phyloP scores from a whole-genome alignment of 35 echinoderm and acorn worm species.

The Eucidaris tribuloides region DNA sequence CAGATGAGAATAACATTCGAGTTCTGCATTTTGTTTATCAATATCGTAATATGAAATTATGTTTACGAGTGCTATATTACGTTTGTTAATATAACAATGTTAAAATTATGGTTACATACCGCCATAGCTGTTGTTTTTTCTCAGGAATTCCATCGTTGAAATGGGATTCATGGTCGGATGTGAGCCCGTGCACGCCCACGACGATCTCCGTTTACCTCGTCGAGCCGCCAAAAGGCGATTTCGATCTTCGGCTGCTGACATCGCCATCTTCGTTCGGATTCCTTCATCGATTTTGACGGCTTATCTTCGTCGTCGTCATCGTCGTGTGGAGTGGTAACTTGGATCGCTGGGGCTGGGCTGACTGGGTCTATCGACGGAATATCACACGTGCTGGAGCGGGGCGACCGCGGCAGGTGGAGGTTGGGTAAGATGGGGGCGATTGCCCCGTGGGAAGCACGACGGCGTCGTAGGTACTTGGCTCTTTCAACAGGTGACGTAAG shows the following conservation, averaged over 20 bases:
- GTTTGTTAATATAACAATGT: too few species aligned
- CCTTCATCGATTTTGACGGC: neutral
- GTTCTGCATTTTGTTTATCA: too few species aligned
- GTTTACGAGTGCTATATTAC: too few species aligned
- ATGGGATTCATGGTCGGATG: slow-evolving; percentile 1
- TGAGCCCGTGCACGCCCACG: slow-evolving; percentile 6
- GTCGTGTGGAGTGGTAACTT: neutral
- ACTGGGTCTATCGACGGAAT: neutral
- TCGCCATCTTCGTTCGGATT: neutral
- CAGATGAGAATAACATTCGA: too few species aligned
- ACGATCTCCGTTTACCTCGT: neutral
- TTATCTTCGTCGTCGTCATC: neutral
- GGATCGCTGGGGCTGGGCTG: neutral
- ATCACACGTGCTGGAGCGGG: neutral
- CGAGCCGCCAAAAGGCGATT: neutral
- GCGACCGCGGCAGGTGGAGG: slow-evolving; percentile 7
- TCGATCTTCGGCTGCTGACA: neutral
- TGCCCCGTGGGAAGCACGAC: neutral
- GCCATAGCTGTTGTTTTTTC: too few species aligned
- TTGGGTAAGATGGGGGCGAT: slow-evolving; percentile 5
- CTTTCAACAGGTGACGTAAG: neutral
- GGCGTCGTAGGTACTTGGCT: neutral
- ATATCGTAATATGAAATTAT: too few species aligned
- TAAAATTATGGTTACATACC: too few species aligned
- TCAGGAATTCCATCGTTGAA: neutral